Base-by-base conservation (phyloP, 1,140 invertebrate genomes). In the Caenorhabditis brenneri region DNA sequence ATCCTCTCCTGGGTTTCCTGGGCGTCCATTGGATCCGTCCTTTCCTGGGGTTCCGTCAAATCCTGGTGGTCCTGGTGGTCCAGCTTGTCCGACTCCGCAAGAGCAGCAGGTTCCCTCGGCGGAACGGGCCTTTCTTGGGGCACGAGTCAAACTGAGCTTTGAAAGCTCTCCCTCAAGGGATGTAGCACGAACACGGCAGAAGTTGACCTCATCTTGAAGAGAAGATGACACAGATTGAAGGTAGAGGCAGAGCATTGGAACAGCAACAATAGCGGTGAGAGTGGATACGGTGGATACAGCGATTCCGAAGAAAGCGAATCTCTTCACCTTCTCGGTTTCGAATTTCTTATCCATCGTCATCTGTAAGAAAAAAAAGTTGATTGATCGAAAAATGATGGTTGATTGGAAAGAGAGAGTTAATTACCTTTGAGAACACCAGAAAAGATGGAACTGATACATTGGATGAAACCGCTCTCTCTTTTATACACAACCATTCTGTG, bases 241-340 rank as follows among this genome's bases (percentile, higher is more conserved):
- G 83, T 90, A 87, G 48, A 86, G 84, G 60, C 89, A 89, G 4
- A 88, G 80, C 86, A 89, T 87, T 36, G 88, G 88, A 15, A 89
- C 88, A 15, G 86, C 79, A 27, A 89, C 60, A 39, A 89, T 88
- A 49, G 87, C 89, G 31, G 87, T 86, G 79, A 89, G 74, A 22
- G 88, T 89, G n/a, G 88, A 86, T n/a, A 88, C 81, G 2, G 88
- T 89, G 53, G 86, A 86, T 42, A 89, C 58, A 24, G 87, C 83
- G 29, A 89, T 88, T 36, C 88, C 88, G 49, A 88, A 83, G 83
- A 89, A 89, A 46, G 88, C 88, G 33, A 89, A 55, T 29, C 81
- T 87, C 81, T 69, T 82, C 58, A 46, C 58, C 16, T 82, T 82
- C 81, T 51, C 60, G 58, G 36, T 51, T 58, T 36, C 33, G 81